Evolutionary conservation across 2,888 invertebrate species (phyloP), one percentile per base, ranked within the genome.

Genomic region (Sylvicola cinctus): DNA sequence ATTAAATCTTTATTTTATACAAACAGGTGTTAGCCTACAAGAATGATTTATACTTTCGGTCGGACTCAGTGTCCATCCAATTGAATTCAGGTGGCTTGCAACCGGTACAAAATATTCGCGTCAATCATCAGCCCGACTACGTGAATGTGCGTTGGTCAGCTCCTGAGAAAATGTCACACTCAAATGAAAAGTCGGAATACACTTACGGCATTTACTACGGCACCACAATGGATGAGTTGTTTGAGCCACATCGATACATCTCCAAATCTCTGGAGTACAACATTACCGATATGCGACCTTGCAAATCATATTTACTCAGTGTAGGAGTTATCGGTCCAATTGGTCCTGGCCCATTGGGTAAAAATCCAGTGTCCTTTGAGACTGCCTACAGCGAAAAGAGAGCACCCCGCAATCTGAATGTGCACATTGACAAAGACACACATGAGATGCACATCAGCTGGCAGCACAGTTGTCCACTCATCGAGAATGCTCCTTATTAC

Each of bases 151-250:
- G 55, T 7, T 84, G 84, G 83, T 57, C 64, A 11, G 61, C 65
- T 7, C 74, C 77, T 0, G 61, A 61, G 15, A 54, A 59, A 0
- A 55, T n/a, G n/a, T n/a, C n/a, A n/a, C n/a, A n/a, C n/a, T n/a
- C n/a, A n/a, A n/a, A n/a, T n/a, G n/a, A n/a, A n/a, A n/a, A n/a
- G n/a, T n/a, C n/a, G n/a, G n/a, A n/a, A n/a, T n/a, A n/a, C n/a
- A 42, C 42, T 0, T 85, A 83, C 48, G 78, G 74, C 14, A 62
- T 83, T 29, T 74, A 77, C 50, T 83, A 79, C 45, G 74, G 71
- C 1, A 52, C 65, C 3, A 62, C 48, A 43, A 63, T 60, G 46
- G 62, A 63, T 5, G 68, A 74, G 38, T 57, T 70, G 13, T n/a
- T n/a, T n/a, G n/a, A n/a, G n/a, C n/a, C n/a, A n/a, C n/a, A n/a